Conservation (phyloP, 2,888 invertebrate species). For the Melanophora roralis region DNA sequence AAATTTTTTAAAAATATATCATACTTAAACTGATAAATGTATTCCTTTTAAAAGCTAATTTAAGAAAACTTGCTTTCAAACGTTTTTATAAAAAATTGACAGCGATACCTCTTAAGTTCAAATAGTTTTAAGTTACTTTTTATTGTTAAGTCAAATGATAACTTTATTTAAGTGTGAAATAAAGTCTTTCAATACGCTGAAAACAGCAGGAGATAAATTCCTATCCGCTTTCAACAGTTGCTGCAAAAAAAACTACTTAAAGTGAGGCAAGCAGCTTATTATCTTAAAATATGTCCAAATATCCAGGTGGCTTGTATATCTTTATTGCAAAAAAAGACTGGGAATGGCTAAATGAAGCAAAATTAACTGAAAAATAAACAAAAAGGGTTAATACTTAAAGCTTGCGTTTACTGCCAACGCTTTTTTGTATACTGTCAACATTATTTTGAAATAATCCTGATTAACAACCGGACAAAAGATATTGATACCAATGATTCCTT, state of each 20-base stretch:
- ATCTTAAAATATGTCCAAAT: not conserved
- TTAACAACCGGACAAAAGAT: constrained; percentile 27
- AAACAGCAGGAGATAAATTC: constrained; percentile 55
- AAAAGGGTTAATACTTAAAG: not conserved
- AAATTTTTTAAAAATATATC: too few relatives aligned
- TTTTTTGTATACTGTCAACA: constrained; percentile 20
- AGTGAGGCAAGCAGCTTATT: constrained; percentile 15
- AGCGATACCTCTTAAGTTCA: not conserved
- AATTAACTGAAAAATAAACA: not conserved
- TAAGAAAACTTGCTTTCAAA: too few relatives aligned
- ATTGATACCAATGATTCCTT: constrained; percentile 5
- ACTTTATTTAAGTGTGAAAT: constrained; percentile 57
- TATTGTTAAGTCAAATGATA: constrained; percentile 48
- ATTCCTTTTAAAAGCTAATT: constrained; percentile 15
- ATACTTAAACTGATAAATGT: not conserved
- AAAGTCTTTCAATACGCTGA: constrained; percentile 41
- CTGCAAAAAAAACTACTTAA: constrained; percentile 27
- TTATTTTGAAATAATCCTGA: constrained; percentile 42
- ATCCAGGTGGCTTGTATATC: constrained; percentile 48
- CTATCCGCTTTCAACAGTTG: constrained; percentile 34
- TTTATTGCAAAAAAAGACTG: constrained; percentile 4
- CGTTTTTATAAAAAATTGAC: too few relatives aligned
- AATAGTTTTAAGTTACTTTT: not conserved
- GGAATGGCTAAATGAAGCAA: constrained; percentile 7
- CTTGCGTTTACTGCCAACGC: constrained; percentile 3